Percentiles rank a stretch among this genome's conserved stretches.
Evolutionary conservation across 2,113 vertebrate species (phyloP).

Genomic region (Polyodon spathula): DNA sequence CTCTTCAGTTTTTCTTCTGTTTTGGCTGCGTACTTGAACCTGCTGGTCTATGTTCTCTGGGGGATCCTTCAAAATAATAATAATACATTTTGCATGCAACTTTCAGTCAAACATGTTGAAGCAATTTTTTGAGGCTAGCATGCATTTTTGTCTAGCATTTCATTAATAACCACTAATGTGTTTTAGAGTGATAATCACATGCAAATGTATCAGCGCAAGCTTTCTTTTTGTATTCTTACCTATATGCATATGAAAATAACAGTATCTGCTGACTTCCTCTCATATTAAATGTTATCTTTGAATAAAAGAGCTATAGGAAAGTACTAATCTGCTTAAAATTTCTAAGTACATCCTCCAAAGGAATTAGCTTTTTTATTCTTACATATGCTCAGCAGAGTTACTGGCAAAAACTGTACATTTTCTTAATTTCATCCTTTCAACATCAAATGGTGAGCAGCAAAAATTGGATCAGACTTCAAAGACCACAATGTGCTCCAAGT

Average conservation of each 20-base stretch:
- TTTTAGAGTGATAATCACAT: conserved; percentile 61
- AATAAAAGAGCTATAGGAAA: conserved; percentile 95
- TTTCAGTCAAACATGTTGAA: conserved; percentile 18
- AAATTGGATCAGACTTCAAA: conserved; percentile 99
- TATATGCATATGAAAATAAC: conserved; percentile 54
- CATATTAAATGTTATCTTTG: conserved; percentile 90
- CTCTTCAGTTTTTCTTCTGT: conserved; percentile 44
- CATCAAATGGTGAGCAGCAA: conserved; percentile 99
- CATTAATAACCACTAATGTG: conserved; percentile 50
- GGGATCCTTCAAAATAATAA: conserved; percentile 48
- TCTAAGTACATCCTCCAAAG: conserved; percentile 99
- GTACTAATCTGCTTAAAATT: conserved; percentile 99
- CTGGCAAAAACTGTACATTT: conserved; percentile 99
- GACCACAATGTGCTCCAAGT: conserved; percentile 96
- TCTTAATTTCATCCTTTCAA: conserved; percentile 99
- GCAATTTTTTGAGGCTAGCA: no score
- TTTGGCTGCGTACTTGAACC: no score
- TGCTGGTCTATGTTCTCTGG: no score
- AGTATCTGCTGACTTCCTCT: conserved; percentile 62
- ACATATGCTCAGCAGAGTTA: conserved; percentile 99
- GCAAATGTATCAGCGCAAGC: conserved; percentile 51
- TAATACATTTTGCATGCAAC: background rate
- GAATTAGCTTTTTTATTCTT: conserved; percentile 99
- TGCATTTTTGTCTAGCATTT: conserved; percentile 50
- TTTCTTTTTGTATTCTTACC: conserved; percentile 40